These are phyloP conservation scores for Thereva nobilitata DNA, from an alignment of 2,888 invertebrate genomes.

Conservation along the genomic window DNA sequence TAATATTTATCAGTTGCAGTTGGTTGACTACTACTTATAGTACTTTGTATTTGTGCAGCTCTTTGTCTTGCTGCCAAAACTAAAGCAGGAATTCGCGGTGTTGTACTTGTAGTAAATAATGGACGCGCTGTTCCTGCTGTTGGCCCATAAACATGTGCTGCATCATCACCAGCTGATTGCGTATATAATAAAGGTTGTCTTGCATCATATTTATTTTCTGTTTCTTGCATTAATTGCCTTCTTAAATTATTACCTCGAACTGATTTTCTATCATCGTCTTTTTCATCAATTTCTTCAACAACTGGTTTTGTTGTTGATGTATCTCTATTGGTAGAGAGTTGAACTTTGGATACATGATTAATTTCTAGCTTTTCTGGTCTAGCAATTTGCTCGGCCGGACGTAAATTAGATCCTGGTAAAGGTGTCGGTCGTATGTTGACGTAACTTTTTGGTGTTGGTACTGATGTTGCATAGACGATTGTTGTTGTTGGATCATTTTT, in stretches of 20 bases:
- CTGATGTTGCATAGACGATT: conserved; percentile 48
- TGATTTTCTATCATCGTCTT: conserved; percentile 56
- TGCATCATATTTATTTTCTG: conserved; percentile 59
- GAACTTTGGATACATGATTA: conserved; percentile 43
- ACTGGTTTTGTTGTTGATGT: conserved; percentile 59
- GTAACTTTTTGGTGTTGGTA: conserved; percentile 45
- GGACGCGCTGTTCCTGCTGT: conserved; percentile 68
- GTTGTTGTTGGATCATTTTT: conserved; percentile 45
- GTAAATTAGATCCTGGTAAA: conserved; percentile 36
- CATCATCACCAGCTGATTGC: conserved; percentile 68
- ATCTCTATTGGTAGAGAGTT: conserved; percentile 36
- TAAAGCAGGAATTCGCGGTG: conserved; percentile 62
- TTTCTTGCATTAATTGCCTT: conserved; percentile 66
- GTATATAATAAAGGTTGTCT: conserved; percentile 62
- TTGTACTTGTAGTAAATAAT: conserved; percentile 66
- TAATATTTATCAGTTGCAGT: conserved; percentile 57
- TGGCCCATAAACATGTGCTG: conserved; percentile 70
- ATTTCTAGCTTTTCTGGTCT: conserved; percentile 45
- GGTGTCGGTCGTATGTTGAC: conserved; percentile 45
- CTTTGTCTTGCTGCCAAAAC: conserved; percentile 61
- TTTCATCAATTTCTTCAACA: conserved; percentile 60
- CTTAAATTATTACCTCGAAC: conserved; percentile 65
- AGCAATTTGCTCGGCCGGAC: conserved; percentile 39
- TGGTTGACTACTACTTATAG: conserved; percentile 33
- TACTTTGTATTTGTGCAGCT: conserved; percentile 49